Evolutionary conservation across 1,140 invertebrate species (phyloP), one percentile per base, ranked within the genome.

Genomic region (Pogonomyrmex californicus): DNA sequence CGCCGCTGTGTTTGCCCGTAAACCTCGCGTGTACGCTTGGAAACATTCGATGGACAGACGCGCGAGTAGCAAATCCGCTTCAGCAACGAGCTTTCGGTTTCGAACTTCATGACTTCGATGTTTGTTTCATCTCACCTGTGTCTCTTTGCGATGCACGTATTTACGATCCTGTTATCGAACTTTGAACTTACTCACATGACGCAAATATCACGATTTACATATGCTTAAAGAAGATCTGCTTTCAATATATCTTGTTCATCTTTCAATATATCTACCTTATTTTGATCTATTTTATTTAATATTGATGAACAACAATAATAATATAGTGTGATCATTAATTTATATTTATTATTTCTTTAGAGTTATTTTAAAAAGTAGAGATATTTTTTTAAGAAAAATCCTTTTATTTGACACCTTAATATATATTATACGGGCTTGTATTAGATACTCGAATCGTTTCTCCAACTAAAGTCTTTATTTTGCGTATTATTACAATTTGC

Each of bases 1-100:
- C 73, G 36, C 58, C 47, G 33, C 6, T n/a, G 73, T 85, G 62
- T 85, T 77, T 85, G 58, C 82, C 54, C 75, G 82, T 66, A 85
- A 85, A 85, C 73, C 73, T 62, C n/a, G 56, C 36, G 56, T 79
- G 68, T 54, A 70, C 30, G 76, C 51, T 60, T 41, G 68, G 41
- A 58, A 76, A 78, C 51, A 71, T 71, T 49, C 44, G 12, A 60
- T 85, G 66, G 44, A 83, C 65, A 66, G 62, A 30, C 63, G 9
- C 10, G 23, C 65, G 41, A 68, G 41, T 41, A 41, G 58, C 54
- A 70, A 76, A 87, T 90, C 73, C 66, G 58, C 70, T 60, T 41
- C n/a, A 62, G 82, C 58, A 44, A 36, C 58, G 51, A 86, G 73
- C 71, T 75, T 36, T 58, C 36, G 66, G 30, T 58, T 47, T 54